Base-by-base conservation (phyloP, 2,888 invertebrate species). In the Cremastobaeus sp. region DNA sequence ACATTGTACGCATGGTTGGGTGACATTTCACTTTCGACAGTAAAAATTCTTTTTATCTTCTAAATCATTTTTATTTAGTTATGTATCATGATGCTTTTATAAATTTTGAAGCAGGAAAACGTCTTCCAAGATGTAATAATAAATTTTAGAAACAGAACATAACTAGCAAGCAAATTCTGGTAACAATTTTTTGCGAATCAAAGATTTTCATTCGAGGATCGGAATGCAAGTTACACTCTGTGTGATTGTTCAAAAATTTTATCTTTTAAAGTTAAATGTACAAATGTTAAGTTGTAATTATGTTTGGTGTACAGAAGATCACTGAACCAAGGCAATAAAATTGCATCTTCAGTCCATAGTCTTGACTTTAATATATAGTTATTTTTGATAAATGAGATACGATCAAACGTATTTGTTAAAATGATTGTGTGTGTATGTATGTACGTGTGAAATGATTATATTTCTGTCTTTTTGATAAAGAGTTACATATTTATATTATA, bases 271-370 rank as follows among this genome's bases (percentile, higher is more conserved):
- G 57, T 74, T 73, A 35, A 15, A 43, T 74, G 54, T 74, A 75
- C 50, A 62, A 64, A 76, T 59, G 57, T 59, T 76, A 62, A 70
- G 41, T 70, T 70, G 48, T 62, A 64, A 57, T 70, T 64, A 70
- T 64, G 50, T 70, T 70, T 70, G 50, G 64, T 70, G 70, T 64
- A 57, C 50, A 64, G 64, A 70, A 32, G 41, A 57, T 57, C 41
- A 59, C 48, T 64, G 62, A 69, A 55, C 41, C 57, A 64, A 52
- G 59, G 72, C 72, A 72, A 76, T 72, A 71, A 74, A 75, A 75
- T 73, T 71, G 68, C 64, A 74, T 71, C 66, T 83, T 80, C 79
- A 79, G 82, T 84, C n/a, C 82, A 82, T 69, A 78, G 72, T 75
- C 64, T 60, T 75, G 70, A 47, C 72, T 62, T 68, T 76, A 45